These are phyloP conservation scores for Berghia stephanieae DNA, from an alignment of 1,140 invertebrate genomes.

Conservation along the genomic window DNA sequence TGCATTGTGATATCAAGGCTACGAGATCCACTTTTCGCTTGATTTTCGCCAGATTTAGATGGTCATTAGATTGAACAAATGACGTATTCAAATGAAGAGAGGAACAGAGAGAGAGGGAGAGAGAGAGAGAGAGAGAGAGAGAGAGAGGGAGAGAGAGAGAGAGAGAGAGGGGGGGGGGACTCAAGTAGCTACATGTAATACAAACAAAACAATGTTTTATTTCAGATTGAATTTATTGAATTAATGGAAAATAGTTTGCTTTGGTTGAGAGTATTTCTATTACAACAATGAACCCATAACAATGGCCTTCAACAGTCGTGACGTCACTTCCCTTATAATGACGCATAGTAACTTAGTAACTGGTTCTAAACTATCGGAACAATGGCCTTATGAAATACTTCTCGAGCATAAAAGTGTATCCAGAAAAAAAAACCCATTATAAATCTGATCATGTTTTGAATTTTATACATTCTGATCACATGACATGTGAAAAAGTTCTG, in stretches of 20 bases:
- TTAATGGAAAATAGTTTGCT: background rate
- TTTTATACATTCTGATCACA: too few species aligned
- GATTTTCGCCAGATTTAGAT: background rate
- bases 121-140: constrained; percentile 18
- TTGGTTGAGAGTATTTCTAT: background rate
- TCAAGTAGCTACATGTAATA: background rate
- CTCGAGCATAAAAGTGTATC: too few species aligned
- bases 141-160: constrained; percentile 1
- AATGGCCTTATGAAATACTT: too few species aligned
- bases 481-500: too few species aligned
- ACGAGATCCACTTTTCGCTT: background rate
- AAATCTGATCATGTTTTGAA: too few species aligned
- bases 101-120: background rate
- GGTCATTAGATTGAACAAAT: background rate
- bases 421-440: too few species aligned
- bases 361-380: too few species aligned
- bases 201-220: background rate
- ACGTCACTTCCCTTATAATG: too few species aligned
- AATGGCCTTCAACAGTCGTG: too few species aligned
- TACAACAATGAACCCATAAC: background rate
- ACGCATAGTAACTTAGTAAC: too few species aligned
- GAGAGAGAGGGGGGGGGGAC: background rate
- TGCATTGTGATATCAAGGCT: background rate
- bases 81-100: background rate
- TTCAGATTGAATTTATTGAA: background rate